Evolutionary conservation across 2,888 invertebrate species (phyloP), one percentile per base, ranked within the genome.

Genomic region (Heliconius hortense): DNA sequence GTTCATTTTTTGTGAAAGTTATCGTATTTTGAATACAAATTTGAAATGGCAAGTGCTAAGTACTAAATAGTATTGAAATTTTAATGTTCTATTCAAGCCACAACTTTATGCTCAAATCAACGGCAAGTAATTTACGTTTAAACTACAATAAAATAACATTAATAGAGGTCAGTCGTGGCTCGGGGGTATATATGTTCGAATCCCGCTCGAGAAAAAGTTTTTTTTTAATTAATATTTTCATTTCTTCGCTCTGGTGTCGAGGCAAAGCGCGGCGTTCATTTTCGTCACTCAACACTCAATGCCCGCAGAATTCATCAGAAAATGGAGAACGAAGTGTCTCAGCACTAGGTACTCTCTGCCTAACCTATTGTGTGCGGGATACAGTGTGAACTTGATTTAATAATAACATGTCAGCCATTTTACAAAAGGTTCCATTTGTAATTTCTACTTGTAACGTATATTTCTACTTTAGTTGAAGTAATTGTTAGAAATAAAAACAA

Each of bases 401-500:
- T 56, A 69, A 56, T 56, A 56, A 56, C 31, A 56, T 56, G 31
- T 60, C 60, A 71, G 71, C 60, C 60, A 35, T 15, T 70, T 60
- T 60, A 11, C 43, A 60, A 71, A 56, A 53, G 56, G 24, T 56
- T 59, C 28, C 64, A 39, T 59, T 13, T 64, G 63, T 21, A 43
- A 64, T 1, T 35, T 8, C 35, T 1, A 69, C 56, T 68, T 24
- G 64, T 75, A 48, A 56, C 60, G 56, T 53, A 31, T 48, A 48
- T 64, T 75, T 76, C 68, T 72, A 66, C 43, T 8, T 59, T 31
- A 67, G 59, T 67, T 28, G 60, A 81, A 78, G 69, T 78, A 81
- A 71, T 71, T 60, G 71, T 43, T 35, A 83, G 80, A 81, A 75
- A 82, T 82, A 82, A 82, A 84, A 80, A 79, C 79, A 79, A 82